Evolutionary conservation across 2,797 vertebrate genomes (phyloP), one percentile per base, ranked within the genome.

Genomic region (Amphiprion clarkii): DNA sequence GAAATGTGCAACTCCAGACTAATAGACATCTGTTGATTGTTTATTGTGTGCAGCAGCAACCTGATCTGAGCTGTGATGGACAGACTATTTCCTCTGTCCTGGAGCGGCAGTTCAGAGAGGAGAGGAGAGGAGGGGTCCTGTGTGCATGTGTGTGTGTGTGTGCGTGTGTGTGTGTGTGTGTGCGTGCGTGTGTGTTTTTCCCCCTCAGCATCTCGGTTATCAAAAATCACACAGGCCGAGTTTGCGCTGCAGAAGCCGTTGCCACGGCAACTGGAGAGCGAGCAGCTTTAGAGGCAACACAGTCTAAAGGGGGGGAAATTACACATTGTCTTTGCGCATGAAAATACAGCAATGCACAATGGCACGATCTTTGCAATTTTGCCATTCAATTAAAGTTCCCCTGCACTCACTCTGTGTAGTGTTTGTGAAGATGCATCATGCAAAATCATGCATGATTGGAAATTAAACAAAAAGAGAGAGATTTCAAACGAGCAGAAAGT

Each of bases 221-320:
- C 77, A 88, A 84, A 88, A 88, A 90, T 87, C 81, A 87, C 87
- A 88, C 74, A 87, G 88, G 89, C 87, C 79, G 79, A 94, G 92
- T 89, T 88, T 87, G 92, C 87, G 91, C 96, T 95, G 95, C 96
- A 95, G 96, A 97, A 95, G 96, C 95, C 92, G 96, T 97, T 97
- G 89, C 97, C 95, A 96, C 89, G 95, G 96, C 94, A 97, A 97
- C 97, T 90, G 92, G 92, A 94, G 94, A 94, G 92, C 83, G 93
- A 95, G 92, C 94, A 90, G 94, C 93, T 95, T 93, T 83, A 85
- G 88, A 92, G 93, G 82, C 87, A 89, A 79, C 77, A 83, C 79
- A 73, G 88, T 89, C 74, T 53, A 63, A 17, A 4, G 79, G 69
- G 88, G 82, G 87, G 82, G 70, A 92, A 93, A 95, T 90, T 68